Conservation (phyloP, 2,888 invertebrate species). For the Agrilus cyanescens region DNA sequence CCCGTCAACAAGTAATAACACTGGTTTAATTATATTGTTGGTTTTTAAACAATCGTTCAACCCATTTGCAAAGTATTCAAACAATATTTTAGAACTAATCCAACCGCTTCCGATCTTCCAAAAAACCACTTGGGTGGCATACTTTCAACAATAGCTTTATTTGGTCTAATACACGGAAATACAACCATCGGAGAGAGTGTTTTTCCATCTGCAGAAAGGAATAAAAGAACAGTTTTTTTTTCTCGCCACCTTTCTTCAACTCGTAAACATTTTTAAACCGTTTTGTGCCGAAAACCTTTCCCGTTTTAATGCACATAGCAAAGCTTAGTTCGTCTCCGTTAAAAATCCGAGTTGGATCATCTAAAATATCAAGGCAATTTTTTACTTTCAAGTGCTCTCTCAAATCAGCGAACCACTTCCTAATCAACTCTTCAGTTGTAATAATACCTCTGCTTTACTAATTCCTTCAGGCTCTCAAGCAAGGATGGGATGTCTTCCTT, state of each 20-base stretch:
- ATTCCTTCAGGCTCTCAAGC: slow-evolving; percentile 17
- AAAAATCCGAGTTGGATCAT: slow-evolving; percentile 17
- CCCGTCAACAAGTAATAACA: slow-evolving; percentile 20
- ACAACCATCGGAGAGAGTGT: slow-evolving; percentile 18
- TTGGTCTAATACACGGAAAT: slow-evolving; percentile 9
- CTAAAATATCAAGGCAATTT: slow-evolving; percentile 16
- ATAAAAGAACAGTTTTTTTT: slow-evolving; percentile 25
- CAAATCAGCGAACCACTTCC: slow-evolving; percentile 21
- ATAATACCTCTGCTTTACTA: slow-evolving; percentile 18
- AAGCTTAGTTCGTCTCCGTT: slow-evolving; percentile 16
- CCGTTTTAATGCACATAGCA: neutral
- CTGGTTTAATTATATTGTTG: slow-evolving; percentile 13
- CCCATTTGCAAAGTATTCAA: slow-evolving; percentile 17
- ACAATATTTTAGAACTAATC: slow-evolving; percentile 18
- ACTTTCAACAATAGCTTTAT: slow-evolving; percentile 12
- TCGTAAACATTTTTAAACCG: too few relatives aligned
- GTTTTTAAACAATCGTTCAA: slow-evolving; percentile 13
- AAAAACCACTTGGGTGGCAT: slow-evolving; percentile 26
- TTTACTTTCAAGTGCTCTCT: slow-evolving; percentile 13
- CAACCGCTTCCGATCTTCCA: slow-evolving; percentile 18
- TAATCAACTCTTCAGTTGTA: slow-evolving; percentile 19
- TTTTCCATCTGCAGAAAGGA: slow-evolving; percentile 23
- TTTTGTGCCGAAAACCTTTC: neutral
- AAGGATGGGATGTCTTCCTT: slow-evolving; percentile 17
- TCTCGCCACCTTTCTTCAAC: too few relatives aligned